These are phyloP conservation scores for Phrixothrix hirtus DNA, from an alignment of 2,888 invertebrate species.

Conservation along the genomic window DNA sequence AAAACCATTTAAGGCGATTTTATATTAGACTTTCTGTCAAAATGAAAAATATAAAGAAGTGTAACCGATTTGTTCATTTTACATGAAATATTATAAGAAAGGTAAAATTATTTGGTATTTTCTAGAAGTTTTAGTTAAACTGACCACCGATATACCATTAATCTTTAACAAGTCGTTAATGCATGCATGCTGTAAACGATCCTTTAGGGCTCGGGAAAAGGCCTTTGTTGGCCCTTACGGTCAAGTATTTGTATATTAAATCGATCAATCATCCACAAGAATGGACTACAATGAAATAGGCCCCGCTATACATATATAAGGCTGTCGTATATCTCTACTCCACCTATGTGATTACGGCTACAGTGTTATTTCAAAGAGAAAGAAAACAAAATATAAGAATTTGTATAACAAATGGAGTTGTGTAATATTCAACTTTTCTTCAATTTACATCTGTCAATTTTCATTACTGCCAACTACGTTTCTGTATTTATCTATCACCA, in stretches of 20 bases:
- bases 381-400: conserved; percentile 11
- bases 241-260: conserved; percentile 59
- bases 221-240: conserved; percentile 57
- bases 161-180: conserved; percentile 56
- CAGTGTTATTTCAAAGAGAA: conserved; percentile 12
- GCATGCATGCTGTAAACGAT: conserved; percentile 57
- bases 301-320: conserved; percentile 50
- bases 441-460: not conserved
- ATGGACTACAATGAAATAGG: conserved; percentile 48
- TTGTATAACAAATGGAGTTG: conserved; percentile 10
- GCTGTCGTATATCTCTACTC: conserved; percentile 38
- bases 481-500: too few species aligned
- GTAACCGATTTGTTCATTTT: conserved; percentile 15
- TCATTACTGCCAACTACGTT: too few species aligned
- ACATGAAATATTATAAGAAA: conserved; percentile 23
- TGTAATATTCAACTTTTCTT: not conserved
- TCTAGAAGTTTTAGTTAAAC: conserved; percentile 44
- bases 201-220: conserved; percentile 54
- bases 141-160: conserved; percentile 52
- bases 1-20: conserved; percentile 2
- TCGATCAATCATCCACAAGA: conserved; percentile 57
- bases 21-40: conserved; percentile 3
- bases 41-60: conserved; percentile 15
- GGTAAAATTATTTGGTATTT: conserved; percentile 23
- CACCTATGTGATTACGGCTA: conserved; percentile 15